These are phyloP conservation scores for Aramus guarauna DNA, from an alignment of 2,113 vertebrate genomes.

Conservation along the genomic window DNA sequence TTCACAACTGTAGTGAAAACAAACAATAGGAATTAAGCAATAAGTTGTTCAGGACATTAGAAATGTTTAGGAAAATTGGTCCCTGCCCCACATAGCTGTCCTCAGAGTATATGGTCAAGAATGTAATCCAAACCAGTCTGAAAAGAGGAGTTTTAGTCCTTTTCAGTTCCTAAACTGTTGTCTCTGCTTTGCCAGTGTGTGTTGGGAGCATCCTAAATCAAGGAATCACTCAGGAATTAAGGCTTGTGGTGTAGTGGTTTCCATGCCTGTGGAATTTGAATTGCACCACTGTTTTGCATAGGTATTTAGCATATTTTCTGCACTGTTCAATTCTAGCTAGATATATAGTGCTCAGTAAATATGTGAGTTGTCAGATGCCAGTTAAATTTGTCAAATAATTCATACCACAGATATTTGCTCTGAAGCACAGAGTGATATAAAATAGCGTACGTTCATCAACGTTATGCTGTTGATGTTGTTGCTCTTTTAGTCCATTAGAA, in stretches of 20 bases:
- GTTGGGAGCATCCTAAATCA: neutral
- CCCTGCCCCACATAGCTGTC: neutral
- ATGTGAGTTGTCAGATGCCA: neutral
- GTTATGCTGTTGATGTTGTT: neutral
- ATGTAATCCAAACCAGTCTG: neutral
- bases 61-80: neutral
- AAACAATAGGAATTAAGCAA: neutral
- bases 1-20: neutral
- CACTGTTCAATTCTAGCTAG: neutral
- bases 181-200: neutral
- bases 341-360: neutral
- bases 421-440: neutral
- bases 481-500: neutral
- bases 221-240: neutral
- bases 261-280: neutral
- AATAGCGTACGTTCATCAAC: neutral
- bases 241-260: neutral
- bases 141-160: neutral
- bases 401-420: neutral
- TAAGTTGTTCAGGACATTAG: neutral
- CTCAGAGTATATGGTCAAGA: neutral
- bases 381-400: neutral
- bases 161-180: neutral
- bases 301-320: neutral
- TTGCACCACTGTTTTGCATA: neutral